Conservation (phyloP, 2,888 invertebrate genomes). For the Pyralis farinalis region DNA sequence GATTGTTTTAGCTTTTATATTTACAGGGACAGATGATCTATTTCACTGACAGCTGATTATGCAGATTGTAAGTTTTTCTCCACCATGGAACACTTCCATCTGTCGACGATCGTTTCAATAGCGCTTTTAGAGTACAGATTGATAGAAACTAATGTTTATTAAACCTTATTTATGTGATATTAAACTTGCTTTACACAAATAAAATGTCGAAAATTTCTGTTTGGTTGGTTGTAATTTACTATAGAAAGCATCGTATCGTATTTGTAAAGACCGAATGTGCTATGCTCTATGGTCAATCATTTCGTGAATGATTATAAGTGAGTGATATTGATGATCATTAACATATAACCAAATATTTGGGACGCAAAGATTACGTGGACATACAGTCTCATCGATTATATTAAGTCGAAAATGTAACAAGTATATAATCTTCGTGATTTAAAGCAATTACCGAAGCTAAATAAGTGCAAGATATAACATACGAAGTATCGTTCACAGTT, state of each 20-base stretch:
- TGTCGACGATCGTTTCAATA: slow-evolving; percentile 56
- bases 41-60: slow-evolving; percentile 82
- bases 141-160: slow-evolving; percentile 47
- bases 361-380: too few species aligned
- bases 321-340: too few species aligned
- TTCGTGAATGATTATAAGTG: slow-evolving; percentile 36
- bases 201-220: slow-evolving; percentile 72
- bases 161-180: slow-evolving; percentile 64
- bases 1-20: slow-evolving; percentile 77
- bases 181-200: slow-evolving; percentile 61
- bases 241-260: slow-evolving; percentile 81
- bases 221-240: slow-evolving; percentile 78
- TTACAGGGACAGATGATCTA: slow-evolving; percentile 81
- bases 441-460: too few species aligned
- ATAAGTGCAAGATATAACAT: too few species aligned
- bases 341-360: too few species aligned
- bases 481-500: too few species aligned
- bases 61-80: slow-evolving; percentile 80
- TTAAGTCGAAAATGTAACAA: too few species aligned
- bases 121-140: slow-evolving; percentile 42
- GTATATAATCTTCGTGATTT: too few species aligned
- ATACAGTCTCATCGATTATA: too few species aligned
- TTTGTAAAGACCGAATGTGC: slow-evolving; percentile 55
- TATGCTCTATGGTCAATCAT: slow-evolving; percentile 61
- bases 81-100: slow-evolving; percentile 73